phyloP scores from a whole-genome alignment of 64 coral and sea anemone genomes.

The Dendrophyllia cribrosa region DNA sequence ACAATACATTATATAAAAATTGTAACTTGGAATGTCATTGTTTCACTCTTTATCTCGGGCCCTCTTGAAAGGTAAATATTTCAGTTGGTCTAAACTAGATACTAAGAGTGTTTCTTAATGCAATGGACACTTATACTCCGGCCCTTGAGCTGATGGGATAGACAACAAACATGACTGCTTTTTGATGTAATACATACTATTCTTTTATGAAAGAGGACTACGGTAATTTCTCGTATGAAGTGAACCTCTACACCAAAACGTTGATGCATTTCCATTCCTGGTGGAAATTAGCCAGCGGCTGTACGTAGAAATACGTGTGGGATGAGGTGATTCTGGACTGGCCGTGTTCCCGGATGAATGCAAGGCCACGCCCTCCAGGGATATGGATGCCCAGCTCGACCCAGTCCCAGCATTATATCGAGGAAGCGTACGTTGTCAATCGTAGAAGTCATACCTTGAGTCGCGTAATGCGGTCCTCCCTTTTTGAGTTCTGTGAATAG shows the following conservation, averaged over 20 bases:
- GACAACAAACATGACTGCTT: background rate
- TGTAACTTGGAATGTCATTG: too few relatives aligned
- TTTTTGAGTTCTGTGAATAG: too few relatives aligned
- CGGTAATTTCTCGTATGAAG: conserved; percentile 2
- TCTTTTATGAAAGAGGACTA: background rate
- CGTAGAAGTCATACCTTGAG: too few relatives aligned
- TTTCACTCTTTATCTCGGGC: too few relatives aligned
- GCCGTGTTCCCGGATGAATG: conserved; percentile 34
- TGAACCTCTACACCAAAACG: conserved; percentile 30
- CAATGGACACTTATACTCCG: too few relatives aligned
- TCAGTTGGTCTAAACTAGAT: too few relatives aligned
- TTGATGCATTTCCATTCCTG: background rate
- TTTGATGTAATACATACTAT: background rate
- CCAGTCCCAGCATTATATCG: background rate
- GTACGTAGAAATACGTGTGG: background rate
- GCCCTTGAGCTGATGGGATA: too few relatives aligned
- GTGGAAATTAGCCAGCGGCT: conserved; percentile 11
- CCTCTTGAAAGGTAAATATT: too few relatives aligned
- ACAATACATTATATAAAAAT: too few relatives aligned
- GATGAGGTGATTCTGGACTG: background rate
- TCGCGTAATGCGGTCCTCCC: too few relatives aligned
- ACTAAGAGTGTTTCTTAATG: too few relatives aligned
- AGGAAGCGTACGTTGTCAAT: conserved; percentile 17
- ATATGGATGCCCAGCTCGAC: conserved; percentile 13
- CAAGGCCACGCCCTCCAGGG: conserved; percentile 13